Evolutionary conservation across 2,113 vertebrate species (phyloP).

Genomic region (Mobula birostris): DNA sequence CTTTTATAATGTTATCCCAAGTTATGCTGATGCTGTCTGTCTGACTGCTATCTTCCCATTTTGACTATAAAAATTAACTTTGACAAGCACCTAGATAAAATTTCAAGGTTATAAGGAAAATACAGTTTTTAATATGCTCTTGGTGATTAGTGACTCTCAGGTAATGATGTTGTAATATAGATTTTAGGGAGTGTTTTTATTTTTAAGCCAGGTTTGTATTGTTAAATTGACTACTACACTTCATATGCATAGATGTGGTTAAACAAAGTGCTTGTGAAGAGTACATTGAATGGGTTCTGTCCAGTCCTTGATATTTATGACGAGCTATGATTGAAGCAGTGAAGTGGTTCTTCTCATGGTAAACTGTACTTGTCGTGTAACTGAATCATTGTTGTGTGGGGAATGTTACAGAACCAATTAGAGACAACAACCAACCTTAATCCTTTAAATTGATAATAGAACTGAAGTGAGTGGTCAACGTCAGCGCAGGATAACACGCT

Average conservation of each 20-base stretch:
- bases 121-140: background rate
- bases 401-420: background rate
- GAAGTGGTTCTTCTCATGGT: background rate
- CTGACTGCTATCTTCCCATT: background rate
- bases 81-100: background rate
- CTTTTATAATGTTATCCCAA: background rate
- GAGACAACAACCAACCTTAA: background rate
- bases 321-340: background rate
- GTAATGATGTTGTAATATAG: background rate
- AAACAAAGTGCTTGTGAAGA: slow-evolving; percentile 9
- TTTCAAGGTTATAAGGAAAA: background rate
- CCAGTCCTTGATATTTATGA: background rate
- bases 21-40: background rate
- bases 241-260: background rate
- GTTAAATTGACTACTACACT: background rate
- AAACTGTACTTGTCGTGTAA: background rate
- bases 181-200: background rate
- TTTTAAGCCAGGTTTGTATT: background rate
- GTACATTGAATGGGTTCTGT: background rate
- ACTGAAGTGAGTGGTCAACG: background rate
- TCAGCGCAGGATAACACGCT: background rate
- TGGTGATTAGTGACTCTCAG: background rate
- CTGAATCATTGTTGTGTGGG: background rate
- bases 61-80: background rate
- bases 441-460: background rate